phyloP scores from a whole-genome alignment of 1,140 invertebrate species.

The Colletes gigas region DNA sequence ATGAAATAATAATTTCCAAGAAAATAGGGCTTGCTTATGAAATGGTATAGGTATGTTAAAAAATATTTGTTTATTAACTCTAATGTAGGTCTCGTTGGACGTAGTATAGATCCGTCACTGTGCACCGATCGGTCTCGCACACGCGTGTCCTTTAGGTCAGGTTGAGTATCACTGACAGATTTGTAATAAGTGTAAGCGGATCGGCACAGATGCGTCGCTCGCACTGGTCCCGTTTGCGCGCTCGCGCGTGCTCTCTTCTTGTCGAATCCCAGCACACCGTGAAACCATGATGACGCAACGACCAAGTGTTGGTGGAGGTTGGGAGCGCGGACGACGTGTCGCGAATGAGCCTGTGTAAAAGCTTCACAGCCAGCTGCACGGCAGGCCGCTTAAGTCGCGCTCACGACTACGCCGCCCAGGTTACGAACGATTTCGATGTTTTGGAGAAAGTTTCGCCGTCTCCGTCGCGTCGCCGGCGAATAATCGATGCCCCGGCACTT shows the following conservation, averaged over 20 bases:
- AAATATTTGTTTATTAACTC: too few relatives aligned
- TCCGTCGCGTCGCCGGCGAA: background rate
- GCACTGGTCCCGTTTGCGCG: conserved; percentile 46
- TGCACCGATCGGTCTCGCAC: background rate
- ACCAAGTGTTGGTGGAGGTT: conserved; percentile 61
- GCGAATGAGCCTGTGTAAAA: conserved; percentile 59
- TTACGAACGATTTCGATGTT: background rate
- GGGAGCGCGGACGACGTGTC: conserved; percentile 58
- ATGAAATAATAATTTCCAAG: too few relatives aligned
- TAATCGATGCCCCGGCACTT: background rate
- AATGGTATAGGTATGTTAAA: too few relatives aligned
- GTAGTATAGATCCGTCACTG: too few relatives aligned
- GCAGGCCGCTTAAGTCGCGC: conserved; percentile 56
- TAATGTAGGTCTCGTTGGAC: too few relatives aligned
- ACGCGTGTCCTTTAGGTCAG: background rate
- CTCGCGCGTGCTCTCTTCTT: conserved; percentile 40
- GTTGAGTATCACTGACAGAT: conserved; percentile 68
- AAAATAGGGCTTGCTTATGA: too few relatives aligned
- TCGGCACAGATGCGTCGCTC: conserved; percentile 68
- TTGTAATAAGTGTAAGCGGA: conserved; percentile 66
- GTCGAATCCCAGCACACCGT: conserved; percentile 66
- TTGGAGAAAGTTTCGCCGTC: conserved; percentile 1
- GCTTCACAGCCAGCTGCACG: conserved; percentile 54
- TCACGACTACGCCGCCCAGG: conserved; percentile 21
- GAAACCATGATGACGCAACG: conserved; percentile 71